Evolutionary conservation across 37 sponge, comb jelly and placozoan species (phyloP).

Genomic region (Ephydatia muelleri): DNA sequence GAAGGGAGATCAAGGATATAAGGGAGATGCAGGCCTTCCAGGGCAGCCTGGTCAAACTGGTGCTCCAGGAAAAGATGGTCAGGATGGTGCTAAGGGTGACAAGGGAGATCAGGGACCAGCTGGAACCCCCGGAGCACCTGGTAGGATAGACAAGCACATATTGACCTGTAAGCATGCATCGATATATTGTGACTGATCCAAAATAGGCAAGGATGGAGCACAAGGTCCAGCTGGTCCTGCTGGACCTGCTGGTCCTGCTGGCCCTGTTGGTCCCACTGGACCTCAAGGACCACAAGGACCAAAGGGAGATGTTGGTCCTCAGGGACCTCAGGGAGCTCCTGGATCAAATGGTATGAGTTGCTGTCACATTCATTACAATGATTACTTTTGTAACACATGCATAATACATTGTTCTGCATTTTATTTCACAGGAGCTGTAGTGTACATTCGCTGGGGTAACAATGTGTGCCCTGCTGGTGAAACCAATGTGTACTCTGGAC

Average conservation of each 20-base stretch:
- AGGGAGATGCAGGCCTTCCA: constrained; percentile 57
- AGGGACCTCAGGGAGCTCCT: background rate
- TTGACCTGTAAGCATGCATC: background rate
- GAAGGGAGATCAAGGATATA: constrained; percentile 19
- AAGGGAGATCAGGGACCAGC: background rate
- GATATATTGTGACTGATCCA: background rate
- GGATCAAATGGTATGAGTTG: background rate
- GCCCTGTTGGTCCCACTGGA: background rate
- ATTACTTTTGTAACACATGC: background rate
- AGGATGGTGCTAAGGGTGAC: background rate
- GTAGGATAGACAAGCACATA: background rate
- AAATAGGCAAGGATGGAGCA: background rate
- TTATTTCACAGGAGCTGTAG: background rate
- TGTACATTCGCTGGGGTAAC: background rate
- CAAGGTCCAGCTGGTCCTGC: background rate
- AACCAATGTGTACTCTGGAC: background rate
- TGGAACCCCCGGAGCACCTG: background rate
- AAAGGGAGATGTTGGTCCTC: background rate
- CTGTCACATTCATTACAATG: background rate
- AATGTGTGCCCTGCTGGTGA: constrained; percentile 1
- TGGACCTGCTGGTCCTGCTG: background rate
- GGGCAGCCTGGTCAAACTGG: constrained; percentile 51
- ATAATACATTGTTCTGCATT: background rate
- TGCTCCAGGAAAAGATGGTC: background rate
- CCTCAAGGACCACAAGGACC: background rate